Base-by-base conservation (phyloP, 2,888 invertebrate genomes). In the Melipona beecheii region DNA sequence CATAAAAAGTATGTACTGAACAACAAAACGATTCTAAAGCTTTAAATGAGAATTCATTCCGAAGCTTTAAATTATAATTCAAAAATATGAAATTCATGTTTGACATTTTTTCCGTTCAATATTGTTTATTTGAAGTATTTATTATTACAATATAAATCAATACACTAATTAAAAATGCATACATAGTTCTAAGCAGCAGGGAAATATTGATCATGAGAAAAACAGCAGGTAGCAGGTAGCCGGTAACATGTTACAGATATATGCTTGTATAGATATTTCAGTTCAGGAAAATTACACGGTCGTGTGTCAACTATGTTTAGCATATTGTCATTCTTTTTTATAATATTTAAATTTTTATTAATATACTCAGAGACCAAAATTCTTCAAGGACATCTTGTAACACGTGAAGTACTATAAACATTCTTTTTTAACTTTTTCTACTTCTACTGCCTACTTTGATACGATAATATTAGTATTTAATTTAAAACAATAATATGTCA, bases 381-480 rank as follows among this genome's bases (percentile, higher is more conserved):
- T 85, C 91, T 92, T 74, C 88, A 69, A 70, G 92, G 92, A 27
- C 87, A 85, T 27, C 86, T 92, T 58, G 56, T 91, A 52, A 92
- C 92, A 78, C 82, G 83, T 68, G 78, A 91, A 85, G 92, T 92
- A 91, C 75, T 78, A 43, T 24, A 21, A 75, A 50, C 50, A 60
- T 52, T 60, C 19, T n/a, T 58, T 66, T 27, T 24, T 2, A 49
- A 62, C 5, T 69, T 50, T 54, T 36, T 13, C 56, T 43, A 27
- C 15, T 11, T 4, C 27, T 52, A 19, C 17, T 43, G 15, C 11
- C 5, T 36, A 62, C 11, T 54, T n/a, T 2, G 6, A 58, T 19
- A 27, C 2, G 36, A 50, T 52, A 31, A 31, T 21, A 13, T 21
- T 52, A n/a, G 27, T 13, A 4, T 21, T 52, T 5, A 13, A 27